phyloP scores from a whole-genome alignment of 1,140 invertebrate species.

The Steinernema khuongi region DNA sequence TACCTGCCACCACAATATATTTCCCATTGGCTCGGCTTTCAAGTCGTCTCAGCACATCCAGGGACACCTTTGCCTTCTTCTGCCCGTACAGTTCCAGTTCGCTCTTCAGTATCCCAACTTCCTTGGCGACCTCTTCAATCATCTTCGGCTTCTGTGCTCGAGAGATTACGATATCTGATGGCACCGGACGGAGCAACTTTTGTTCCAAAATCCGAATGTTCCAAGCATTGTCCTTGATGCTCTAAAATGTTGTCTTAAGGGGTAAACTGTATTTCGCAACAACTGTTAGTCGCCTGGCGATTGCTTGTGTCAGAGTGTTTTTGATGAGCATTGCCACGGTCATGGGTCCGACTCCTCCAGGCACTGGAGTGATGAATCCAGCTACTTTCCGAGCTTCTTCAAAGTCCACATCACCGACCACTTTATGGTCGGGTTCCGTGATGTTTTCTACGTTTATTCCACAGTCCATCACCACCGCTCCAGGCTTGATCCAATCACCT shows the following conservation, averaged over 20 bases:
- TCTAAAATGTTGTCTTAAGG: neutral
- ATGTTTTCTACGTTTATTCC: conserved; percentile 90
- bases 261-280: neutral
- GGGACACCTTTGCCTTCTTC: conserved; percentile 88
- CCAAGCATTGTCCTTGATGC: conserved; percentile 25
- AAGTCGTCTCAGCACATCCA: conserved; percentile 75
- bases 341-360: conserved; percentile 95
- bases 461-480: conserved; percentile 98
- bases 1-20: conserved; percentile 88
- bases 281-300: conserved; percentile 50
- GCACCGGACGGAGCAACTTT: conserved; percentile 38
- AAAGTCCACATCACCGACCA: conserved; percentile 92
- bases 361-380: conserved; percentile 87
- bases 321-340: conserved; percentile 95
- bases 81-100: conserved; percentile 86
- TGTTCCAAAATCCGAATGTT: conserved; percentile 32
- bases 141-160: conserved; percentile 50
- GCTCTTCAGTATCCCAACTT: conserved; percentile 74
- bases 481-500: conserved; percentile 88
- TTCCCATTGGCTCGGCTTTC: conserved; percentile 71
- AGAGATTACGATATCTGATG: conserved; percentile 53
- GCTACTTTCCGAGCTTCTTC: conserved; percentile 73
- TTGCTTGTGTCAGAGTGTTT: conserved; percentile 73
- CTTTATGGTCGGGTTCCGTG: conserved; percentile 59
- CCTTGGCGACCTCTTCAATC: conserved; percentile 66